Percentiles rank a stretch among this genome's conserved stretches.
Evolutionary conservation across 2,888 invertebrate species (phyloP).

Genomic region (Aplocera efformata): DNA sequence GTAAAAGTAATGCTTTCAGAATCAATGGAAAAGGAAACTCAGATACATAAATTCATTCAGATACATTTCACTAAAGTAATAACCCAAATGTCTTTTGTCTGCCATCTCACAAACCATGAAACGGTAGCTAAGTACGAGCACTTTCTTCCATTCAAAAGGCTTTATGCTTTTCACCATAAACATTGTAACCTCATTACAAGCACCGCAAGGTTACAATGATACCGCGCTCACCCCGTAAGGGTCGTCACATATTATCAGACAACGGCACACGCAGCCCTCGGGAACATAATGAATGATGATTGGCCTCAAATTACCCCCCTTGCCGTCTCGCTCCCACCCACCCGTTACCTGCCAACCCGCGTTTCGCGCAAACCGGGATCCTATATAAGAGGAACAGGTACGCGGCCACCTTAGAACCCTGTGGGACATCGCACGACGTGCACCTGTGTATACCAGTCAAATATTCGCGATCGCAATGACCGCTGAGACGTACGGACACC

Average conservation of each 20-base stretch:
- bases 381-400: conserved; percentile 75
- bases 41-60: no score
- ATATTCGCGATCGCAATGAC: conserved; percentile 51
- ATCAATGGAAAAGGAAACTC: no score
- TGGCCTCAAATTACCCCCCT: conserved; percentile 76
- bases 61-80: no score
- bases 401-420: conserved; percentile 57
- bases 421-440: conserved; percentile 53
- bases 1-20: no score
- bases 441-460: conserved; percentile 46
- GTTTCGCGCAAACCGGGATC: conserved; percentile 59
- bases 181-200: conserved; percentile 19
- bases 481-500: conserved; percentile 76
- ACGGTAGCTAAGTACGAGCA: conserved; percentile 6
- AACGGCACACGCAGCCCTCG: conserved; percentile 60
- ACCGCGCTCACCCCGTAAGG: conserved; percentile 21
- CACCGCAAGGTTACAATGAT: conserved; percentile 31
- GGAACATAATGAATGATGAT: conserved; percentile 79
- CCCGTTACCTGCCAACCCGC: conserved; percentile 34
- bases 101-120: not conserved
- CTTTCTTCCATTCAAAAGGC: conserved; percentile 8
- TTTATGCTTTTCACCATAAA: conserved; percentile 4
- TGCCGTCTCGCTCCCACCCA: conserved; percentile 48
- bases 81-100: no score
- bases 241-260: conserved; percentile 13